These are phyloP conservation scores for Theristicus caerulescens DNA, from an alignment of 2,113 vertebrate species.

Conservation along the genomic window DNA sequence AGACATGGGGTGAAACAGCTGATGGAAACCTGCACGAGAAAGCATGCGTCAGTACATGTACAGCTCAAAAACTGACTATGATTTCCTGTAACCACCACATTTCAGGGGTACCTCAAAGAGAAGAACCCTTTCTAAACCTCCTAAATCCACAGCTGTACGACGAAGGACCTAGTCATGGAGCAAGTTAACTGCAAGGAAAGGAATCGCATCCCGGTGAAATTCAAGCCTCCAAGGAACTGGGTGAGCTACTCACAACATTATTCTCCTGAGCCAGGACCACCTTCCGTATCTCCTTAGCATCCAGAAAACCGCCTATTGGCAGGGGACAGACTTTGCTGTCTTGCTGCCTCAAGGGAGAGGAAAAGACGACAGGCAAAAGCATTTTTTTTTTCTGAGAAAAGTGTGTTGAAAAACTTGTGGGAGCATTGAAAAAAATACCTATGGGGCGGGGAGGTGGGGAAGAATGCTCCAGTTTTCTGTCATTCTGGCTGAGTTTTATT, in stretches of 20 bases:
- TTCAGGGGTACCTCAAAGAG: neutral
- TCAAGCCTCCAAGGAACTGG: neutral
- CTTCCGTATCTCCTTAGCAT: fast-evolving
- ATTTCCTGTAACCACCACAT: fast-evolving
- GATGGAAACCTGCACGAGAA: neutral
- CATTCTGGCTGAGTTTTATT: neutral
- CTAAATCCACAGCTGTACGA: fast-evolving
- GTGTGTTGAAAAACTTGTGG: neutral
- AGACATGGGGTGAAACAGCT: neutral
- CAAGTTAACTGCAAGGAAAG: neutral
- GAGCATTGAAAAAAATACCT: neutral
- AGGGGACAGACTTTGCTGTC: neutral
- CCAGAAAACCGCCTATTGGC: neutral
- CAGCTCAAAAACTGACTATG: neutral
- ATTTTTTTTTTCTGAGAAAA: neutral
- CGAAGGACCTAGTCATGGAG: fast-evolving
- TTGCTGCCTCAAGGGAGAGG: neutral
- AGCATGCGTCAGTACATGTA: fast-evolving
- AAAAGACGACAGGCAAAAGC: neutral
- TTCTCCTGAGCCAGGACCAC: neutral
- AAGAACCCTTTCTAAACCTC: neutral
- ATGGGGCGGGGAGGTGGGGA: neutral
- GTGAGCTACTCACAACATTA: neutral
- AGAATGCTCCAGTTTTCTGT: neutral
- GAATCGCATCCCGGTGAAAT: neutral